These are phyloP conservation scores for Arbacia lixula DNA, from an alignment of 53 echinoderm and acorn worm species.

Conservation along the genomic window DNA sequence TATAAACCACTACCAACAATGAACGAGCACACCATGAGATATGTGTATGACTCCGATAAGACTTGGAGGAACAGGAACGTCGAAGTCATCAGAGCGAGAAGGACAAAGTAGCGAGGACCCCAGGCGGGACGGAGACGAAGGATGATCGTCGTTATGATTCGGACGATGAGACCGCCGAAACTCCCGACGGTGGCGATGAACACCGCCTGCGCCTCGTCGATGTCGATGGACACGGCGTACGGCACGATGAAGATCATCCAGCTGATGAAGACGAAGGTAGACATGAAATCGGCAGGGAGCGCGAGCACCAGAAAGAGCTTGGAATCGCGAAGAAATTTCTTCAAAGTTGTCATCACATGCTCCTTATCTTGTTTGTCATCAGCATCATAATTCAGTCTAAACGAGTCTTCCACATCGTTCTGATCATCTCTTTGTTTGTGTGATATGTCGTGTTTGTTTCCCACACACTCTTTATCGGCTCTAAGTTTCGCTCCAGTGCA, in stretches of 20 bases:
- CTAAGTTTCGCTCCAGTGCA: too few relatives aligned
- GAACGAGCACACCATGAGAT: slow-evolving; percentile 19
- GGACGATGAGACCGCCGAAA: slow-evolving; percentile 29
- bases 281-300: not conserved
- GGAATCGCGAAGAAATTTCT: not conserved
- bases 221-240: slow-evolving; percentile 11
- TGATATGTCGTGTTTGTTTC: too few relatives aligned
- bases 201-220: slow-evolving; percentile 7
- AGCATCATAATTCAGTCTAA: too few relatives aligned
- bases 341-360: not conserved
- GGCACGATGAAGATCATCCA: slow-evolving; percentile 34
- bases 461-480: too few relatives aligned
- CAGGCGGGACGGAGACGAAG: slow-evolving; percentile 16
- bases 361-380: too few relatives aligned
- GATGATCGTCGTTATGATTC: not conserved
- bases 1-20: not conserved
- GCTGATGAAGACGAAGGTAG: slow-evolving; percentile 7
- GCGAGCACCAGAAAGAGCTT: slow-evolving; percentile 14
- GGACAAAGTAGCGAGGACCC: not conserved
- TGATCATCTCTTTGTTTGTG: too few relatives aligned
- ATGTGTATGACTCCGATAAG: slow-evolving; percentile 11
- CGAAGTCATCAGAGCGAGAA: not conserved
- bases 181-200: slow-evolving; percentile 17
- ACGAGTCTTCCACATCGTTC: not conserved
- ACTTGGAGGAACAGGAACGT: slow-evolving; percentile 8